Percentiles rank a stretch among this genome's conserved stretches.
phyloP scores from a whole-genome alignment of 2,797 vertebrate species.

The Euphonia xanthogaster region DNA sequence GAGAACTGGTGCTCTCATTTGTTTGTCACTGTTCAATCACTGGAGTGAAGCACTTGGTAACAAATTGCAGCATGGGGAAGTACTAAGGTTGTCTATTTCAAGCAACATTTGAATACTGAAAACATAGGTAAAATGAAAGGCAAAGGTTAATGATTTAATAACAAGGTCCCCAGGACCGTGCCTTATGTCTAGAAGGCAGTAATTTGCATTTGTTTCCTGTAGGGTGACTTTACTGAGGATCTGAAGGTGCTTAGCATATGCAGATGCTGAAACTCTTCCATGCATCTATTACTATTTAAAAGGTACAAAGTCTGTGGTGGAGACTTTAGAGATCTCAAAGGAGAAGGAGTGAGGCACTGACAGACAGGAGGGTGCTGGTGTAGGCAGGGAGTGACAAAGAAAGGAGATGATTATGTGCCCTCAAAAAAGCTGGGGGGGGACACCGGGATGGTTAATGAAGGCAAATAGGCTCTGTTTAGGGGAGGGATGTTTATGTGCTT shows the following conservation, averaged over 20 bases:
- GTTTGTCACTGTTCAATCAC: background rate
- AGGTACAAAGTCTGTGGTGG: background rate
- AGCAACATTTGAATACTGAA: constrained; percentile 14
- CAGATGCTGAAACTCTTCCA: background rate
- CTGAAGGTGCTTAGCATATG: background rate
- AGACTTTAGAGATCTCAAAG: background rate
- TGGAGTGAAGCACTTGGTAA: background rate
- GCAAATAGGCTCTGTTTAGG: background rate
- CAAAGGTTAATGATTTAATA: constrained; percentile 28
- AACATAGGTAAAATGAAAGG: background rate
- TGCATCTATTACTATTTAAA: background rate
- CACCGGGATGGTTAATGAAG: background rate
- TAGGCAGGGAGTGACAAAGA: background rate
- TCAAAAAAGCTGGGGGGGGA: background rate
- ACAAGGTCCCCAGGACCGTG: background rate
- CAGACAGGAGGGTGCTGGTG: background rate
- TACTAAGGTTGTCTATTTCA: background rate
- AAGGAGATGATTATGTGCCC: background rate
- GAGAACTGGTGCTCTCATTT: background rate
- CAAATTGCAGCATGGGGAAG: background rate
- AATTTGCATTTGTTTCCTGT: constrained; percentile 41
- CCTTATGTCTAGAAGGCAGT: background rate
- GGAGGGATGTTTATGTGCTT: background rate
- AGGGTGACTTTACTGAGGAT: background rate
- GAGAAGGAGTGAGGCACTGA: background rate